These are phyloP conservation scores for Patiria pectinifera DNA, from an alignment of 53 echinoderm and acorn worm species.

Conservation along the genomic window DNA sequence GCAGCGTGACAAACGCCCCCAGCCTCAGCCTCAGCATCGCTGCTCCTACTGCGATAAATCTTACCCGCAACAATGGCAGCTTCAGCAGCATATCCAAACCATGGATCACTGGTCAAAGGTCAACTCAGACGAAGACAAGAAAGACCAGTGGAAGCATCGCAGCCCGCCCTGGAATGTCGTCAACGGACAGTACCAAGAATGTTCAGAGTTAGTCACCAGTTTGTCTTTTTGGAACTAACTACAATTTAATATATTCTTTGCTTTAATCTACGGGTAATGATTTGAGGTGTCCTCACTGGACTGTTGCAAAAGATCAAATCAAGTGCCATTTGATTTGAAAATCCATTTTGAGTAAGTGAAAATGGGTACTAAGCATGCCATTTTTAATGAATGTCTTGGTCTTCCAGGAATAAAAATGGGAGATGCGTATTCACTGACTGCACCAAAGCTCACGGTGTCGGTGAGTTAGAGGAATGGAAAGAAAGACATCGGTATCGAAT, in stretches of 20 bases:
- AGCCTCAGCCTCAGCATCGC: conserved; percentile 14
- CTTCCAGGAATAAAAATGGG: conserved; percentile 54
- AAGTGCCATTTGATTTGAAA: not conserved
- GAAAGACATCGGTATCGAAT: conserved; percentile 88
- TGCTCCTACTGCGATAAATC: conserved; percentile 84
- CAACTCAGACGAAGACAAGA: conserved; percentile 77
- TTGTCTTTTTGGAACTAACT: too few relatives aligned
- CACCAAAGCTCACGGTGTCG: conserved; percentile 79
- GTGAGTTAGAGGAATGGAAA: conserved; percentile 92
- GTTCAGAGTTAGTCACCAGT: conserved; percentile 67
- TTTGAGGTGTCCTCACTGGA: too few relatives aligned
- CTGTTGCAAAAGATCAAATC: not conserved
- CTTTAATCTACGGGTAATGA: too few relatives aligned
- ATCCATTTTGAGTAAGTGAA: too few relatives aligned
- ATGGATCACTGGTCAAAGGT: conserved; percentile 74
- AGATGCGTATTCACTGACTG: conserved; percentile 78
- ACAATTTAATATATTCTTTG: too few relatives aligned
- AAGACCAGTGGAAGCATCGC: conserved; percentile 79
- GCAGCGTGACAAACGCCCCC: not conserved
- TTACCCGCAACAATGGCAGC: conserved; percentile 64
- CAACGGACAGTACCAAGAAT: conserved; percentile 75
- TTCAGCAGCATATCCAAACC: conserved; percentile 73
- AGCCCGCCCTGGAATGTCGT: conserved; percentile 81
- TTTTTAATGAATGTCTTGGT: not conserved
- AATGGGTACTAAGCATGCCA: not conserved